Conservation (phyloP, 2,113 vertebrate genomes). For the Boleophthalmus pectinirostris region DNA sequence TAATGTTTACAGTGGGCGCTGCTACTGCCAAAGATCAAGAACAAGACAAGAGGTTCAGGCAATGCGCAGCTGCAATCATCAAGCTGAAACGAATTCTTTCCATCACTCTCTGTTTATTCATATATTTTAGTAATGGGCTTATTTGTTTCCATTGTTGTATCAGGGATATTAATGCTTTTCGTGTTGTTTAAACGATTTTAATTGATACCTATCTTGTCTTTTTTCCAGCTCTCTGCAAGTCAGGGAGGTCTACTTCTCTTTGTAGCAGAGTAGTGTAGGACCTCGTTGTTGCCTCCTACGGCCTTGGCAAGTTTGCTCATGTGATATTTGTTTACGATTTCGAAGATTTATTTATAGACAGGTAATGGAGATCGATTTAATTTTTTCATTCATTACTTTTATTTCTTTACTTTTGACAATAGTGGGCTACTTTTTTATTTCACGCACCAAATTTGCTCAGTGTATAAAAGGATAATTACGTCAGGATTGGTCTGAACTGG, state of each 20-base stretch:
- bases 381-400: too few species aligned
- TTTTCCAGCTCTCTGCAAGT: not conserved
- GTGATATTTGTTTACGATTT: too few species aligned
- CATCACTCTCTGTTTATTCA: not conserved
- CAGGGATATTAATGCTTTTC: not conserved
- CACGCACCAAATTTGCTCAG: too few species aligned
- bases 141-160: not conserved
- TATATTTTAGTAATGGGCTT: not conserved
- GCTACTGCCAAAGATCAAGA: constrained; percentile 39
- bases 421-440: too few species aligned
- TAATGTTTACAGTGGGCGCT: constrained; percentile 36
- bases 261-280: not conserved
- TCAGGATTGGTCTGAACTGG: too few species aligned
- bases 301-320: not conserved
- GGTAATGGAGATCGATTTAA: too few species aligned
- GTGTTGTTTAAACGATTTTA: not conserved
- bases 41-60: accelerated
- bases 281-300: not conserved
- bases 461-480: too few species aligned
- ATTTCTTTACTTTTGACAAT: too few species aligned
- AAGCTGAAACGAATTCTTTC: not conserved
- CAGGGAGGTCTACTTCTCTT: not conserved
- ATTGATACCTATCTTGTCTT: not conserved
- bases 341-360: too few species aligned
- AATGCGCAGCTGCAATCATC: not conserved